Base-by-base conservation (phyloP, 2,113 vertebrate genomes). In the Corapipo altera region DNA sequence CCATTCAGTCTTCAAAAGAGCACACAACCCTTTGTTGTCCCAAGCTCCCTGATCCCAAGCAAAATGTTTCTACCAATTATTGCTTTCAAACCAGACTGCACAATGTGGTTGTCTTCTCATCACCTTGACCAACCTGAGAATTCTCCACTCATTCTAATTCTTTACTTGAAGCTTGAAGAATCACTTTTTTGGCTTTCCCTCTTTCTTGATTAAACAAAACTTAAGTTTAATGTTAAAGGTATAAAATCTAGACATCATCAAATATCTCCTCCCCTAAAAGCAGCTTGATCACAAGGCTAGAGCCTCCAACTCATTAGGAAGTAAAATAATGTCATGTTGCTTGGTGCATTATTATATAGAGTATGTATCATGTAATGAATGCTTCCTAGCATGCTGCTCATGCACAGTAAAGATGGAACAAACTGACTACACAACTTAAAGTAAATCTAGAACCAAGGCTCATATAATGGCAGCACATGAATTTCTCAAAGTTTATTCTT, bases 361-460 rank as follows among this genome's bases (percentile, higher is more conserved):
- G 51, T 57, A 79, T 57, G 6, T 86, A 74, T 37, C 39, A 37
- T 52, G 7, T 37, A 84, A 90, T 85, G 57, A 95, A 81, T 41
- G 14, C 81, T 85, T 91, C 24, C 35, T 44, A 39, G n/a, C 57
- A 26, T 21, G 27, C 58, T 87, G 12, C 33, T 88, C 44, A n/a
- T 8, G 9, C 15, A 43, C 10, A 21, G 6, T 21, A 76, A 69
- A 86, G 32, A 85, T 61, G 54, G 37, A 39, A 61, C 17, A 92
- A 91, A 97, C 7, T 84, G 71, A 85, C 61, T 83, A 17, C 33
- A 37, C 59, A 64, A 59, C 51, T 94, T 37, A 89, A 88, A 96
- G 86, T 70, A 57, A 89, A 59, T 74, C 65, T 70, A 55, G 30
- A 82, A 32, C 32, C 55, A 88, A 85, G 78, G 51, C 41, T 95